Evolutionary conservation across 2,797 vertebrate species (phyloP).

Genomic region (Picus viridis): DNA sequence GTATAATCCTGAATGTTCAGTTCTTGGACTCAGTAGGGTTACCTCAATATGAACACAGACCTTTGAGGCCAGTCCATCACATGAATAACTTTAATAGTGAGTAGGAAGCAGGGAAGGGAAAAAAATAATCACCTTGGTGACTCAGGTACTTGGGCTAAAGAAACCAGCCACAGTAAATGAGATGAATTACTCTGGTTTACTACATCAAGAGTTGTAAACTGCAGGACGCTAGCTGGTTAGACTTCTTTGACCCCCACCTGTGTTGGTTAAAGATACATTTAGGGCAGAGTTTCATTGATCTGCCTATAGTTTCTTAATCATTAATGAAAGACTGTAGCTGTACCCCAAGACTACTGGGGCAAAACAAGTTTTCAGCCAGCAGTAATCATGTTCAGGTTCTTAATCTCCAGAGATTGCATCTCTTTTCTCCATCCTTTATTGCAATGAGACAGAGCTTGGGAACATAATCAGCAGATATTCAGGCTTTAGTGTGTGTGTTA

Average conservation of each 20-base stretch:
- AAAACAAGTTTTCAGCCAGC: conserved; percentile 70
- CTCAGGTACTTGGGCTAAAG: conserved; percentile 35
- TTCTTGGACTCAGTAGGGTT: neutral
- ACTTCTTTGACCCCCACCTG: neutral
- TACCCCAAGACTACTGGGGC: conserved; percentile 52
- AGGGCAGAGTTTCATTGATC: conserved; percentile 54
- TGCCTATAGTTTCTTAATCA: conserved; percentile 60
- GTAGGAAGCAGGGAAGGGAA: conserved; percentile 10
- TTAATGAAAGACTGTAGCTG: conserved; percentile 51
- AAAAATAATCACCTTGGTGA: conserved; percentile 42
- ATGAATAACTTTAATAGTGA: conserved; percentile 10
- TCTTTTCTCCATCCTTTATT: conserved; percentile 62
- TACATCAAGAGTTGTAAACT: conserved; percentile 34
- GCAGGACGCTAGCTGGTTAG: conserved; percentile 18
- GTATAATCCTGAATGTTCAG: neutral
- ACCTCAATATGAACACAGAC: neutral
- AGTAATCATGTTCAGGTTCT: conserved; percentile 60
- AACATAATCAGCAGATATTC: conserved; percentile 66
- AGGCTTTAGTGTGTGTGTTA: conserved; percentile 58
- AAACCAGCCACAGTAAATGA: conserved; percentile 57
- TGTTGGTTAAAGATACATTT: conserved; percentile 52
- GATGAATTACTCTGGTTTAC: conserved; percentile 52
- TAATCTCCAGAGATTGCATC: conserved; percentile 57
- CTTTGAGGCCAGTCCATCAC: neutral
- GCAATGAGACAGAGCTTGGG: conserved; percentile 47